These are phyloP conservation scores for Pseudococcus jackbeardsleyi DNA, from an alignment of 2,888 invertebrate genomes.

Conservation along the genomic window DNA sequence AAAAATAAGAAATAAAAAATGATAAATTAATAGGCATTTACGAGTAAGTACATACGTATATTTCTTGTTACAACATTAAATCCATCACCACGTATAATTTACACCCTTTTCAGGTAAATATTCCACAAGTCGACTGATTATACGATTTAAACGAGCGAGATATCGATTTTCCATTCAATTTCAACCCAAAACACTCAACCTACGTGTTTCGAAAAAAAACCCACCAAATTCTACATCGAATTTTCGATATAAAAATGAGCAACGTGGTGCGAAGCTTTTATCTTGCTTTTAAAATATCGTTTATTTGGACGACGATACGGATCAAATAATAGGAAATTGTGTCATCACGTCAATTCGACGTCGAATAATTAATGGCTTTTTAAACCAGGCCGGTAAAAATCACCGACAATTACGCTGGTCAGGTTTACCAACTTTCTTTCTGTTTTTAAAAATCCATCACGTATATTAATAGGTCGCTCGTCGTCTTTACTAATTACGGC, in stretches of 20 bases:
- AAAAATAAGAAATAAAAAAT: slow-evolving; percentile 71
- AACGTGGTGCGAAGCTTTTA: background rate
- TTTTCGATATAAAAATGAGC: background rate
- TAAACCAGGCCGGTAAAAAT: background rate
- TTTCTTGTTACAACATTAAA: background rate
- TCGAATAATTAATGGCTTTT: slow-evolving; percentile 37
- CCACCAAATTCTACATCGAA: background rate
- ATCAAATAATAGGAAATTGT: slow-evolving; percentile 20
- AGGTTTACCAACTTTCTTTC: slow-evolving; percentile 14
- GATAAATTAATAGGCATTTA: slow-evolving; percentile 3
- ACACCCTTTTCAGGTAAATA: background rate
- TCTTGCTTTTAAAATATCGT: slow-evolving; percentile 15
- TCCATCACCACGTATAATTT: background rate
- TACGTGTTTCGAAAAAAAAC: background rate
- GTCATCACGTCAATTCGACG: slow-evolving; percentile 27
- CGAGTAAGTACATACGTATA: background rate
- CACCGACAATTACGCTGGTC: background rate
- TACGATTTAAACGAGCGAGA: background rate
- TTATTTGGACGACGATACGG: background rate
- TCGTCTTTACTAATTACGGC: background rate
- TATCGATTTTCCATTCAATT: background rate
- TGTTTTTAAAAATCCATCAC: slow-evolving; percentile 10
- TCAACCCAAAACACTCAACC: background rate
- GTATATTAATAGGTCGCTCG: background rate
- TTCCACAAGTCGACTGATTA: background rate